Evolutionary conservation across 2,113 vertebrate species (phyloP).

Genomic region (Propithecus coquereli): DNA sequence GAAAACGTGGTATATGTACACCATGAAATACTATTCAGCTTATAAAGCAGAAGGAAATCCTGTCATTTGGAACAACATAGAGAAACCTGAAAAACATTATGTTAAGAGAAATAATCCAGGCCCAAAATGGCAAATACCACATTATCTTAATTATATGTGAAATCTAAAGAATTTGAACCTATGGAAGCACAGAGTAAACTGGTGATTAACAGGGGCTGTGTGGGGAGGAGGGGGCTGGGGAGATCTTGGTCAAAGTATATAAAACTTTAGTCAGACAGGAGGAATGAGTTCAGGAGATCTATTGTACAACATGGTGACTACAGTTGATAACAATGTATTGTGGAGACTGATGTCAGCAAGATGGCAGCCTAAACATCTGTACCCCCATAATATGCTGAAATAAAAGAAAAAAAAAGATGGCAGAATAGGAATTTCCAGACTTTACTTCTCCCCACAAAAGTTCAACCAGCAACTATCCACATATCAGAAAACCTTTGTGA

Average conservation of each 20-base stretch:
- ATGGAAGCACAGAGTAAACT: background rate
- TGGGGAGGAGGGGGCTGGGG: background rate
- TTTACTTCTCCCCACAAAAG: background rate
- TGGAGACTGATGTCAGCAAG: background rate
- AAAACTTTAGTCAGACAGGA: background rate
- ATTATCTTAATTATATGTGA: background rate
- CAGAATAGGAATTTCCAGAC: background rate
- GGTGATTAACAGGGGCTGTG: background rate
- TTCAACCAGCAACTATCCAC: background rate
- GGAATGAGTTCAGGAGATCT: background rate
- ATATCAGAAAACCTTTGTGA: background rate
- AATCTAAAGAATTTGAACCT: background rate
- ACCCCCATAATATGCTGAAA: too few species aligned
- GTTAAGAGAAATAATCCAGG: background rate
- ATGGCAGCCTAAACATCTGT: too few species aligned
- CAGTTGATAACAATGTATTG: background rate
- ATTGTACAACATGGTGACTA: background rate
- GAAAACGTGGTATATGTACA: background rate
- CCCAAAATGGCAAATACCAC: background rate
- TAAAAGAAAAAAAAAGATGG: too few species aligned
- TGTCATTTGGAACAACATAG: too few species aligned
- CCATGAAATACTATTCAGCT: background rate
- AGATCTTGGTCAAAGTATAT: background rate
- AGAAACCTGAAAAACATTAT: background rate
- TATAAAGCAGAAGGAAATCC: background rate